Base-by-base conservation (phyloP, 2,888 invertebrate species). In the Aethes cnicana region DNA sequence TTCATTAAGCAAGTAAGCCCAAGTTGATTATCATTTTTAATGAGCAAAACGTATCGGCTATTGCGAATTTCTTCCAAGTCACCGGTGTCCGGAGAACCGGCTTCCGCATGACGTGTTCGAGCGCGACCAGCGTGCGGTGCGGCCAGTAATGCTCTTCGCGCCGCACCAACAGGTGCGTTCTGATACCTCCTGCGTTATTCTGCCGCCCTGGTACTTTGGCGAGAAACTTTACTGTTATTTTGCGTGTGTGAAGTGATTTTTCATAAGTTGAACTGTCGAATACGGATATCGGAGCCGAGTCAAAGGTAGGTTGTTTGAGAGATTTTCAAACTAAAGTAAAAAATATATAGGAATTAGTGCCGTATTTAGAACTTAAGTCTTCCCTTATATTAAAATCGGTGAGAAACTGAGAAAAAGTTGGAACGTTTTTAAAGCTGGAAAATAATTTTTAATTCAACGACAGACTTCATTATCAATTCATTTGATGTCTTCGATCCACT, bases 91-190 rank as follows among this genome's bases (percentile, higher is more conserved):
- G 66, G 71, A 74, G 76, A 86, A 88, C 87, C 87, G 86, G 88
- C 88, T 88, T 81, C 84, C 79, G 84, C 70, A 68, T 87, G 86
- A 85, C 87, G 86, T 84, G 81, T 80, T 74, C 60, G 68, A 61
- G 72, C 69, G 77, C 76, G 79, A 78, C 84, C 83, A 81, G 82
- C 82, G 78, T 76, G 71, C 67, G 74, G 80, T 66, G 73, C 68
- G 72, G 81, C 79, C 87, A 88, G 88, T 88, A 81, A 75, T 80
- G 82, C 68, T 79, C 75, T 74, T 80, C 83, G 80, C 86, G 82
- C 69, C 84, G 84, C 77, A 74, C 78, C 66, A 83, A 79, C 86
- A 86, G 85, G 87, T 87, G 87, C 77, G 69, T 73, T 79, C 58
- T 56, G 62, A 64, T 66, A 72, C 69, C 73, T 75, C 68, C 68